Percentiles rank a stretch among this genome's conserved stretches.
Evolutionary conservation across 2,888 invertebrate species (phyloP).

Genomic region (Drosophila greeni): DNA sequence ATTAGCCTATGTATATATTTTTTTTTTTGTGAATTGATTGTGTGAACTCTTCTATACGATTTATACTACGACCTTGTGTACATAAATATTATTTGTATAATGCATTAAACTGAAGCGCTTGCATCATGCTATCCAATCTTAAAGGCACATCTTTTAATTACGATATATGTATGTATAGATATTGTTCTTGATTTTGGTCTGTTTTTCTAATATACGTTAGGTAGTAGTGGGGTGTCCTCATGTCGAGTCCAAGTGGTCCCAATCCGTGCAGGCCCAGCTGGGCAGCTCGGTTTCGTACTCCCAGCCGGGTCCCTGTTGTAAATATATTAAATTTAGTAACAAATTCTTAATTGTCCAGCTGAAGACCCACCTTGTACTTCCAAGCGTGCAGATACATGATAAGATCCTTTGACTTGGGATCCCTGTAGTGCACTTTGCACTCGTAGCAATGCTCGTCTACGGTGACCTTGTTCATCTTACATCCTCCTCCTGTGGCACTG

Average conservation of each 20-base stretch:
- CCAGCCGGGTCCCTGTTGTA: slow-evolving; percentile 91
- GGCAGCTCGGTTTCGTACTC: slow-evolving; percentile 94
- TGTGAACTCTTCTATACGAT: slow-evolving; percentile 25
- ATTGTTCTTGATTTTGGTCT: slow-evolving; percentile 38
- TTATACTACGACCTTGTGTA: slow-evolving; percentile 21
- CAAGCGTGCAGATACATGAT: slow-evolving; percentile 97
- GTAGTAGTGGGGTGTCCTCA: slow-evolving; percentile 18
- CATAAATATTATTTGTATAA: slow-evolving; percentile 28
- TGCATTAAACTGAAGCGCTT: slow-evolving; percentile 23
- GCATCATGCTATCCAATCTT: slow-evolving; percentile 34
- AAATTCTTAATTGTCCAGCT: accelerated
- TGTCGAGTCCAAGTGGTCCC: slow-evolving; percentile 84
- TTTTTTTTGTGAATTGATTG: slow-evolving; percentile 27
- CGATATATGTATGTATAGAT: slow-evolving; percentile 35
- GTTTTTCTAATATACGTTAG: slow-evolving; percentile 23
- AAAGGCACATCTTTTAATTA: slow-evolving; percentile 45
- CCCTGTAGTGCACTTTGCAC: slow-evolving; percentile 93
- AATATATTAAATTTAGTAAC: slow-evolving; percentile 52
- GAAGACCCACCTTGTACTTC: slow-evolving; percentile 86
- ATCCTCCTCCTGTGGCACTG: slow-evolving; percentile 4
- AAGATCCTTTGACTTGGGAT: slow-evolving; percentile 93
- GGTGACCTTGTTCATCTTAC: slow-evolving; percentile 84
- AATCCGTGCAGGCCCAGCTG: slow-evolving; percentile 92
- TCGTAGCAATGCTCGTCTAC: slow-evolving; percentile 93
- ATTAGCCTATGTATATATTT: slow-evolving; percentile 28